Evolutionary conservation across 2,113 vertebrate species (phyloP).

Genomic region (Perccottus glenii): DNA sequence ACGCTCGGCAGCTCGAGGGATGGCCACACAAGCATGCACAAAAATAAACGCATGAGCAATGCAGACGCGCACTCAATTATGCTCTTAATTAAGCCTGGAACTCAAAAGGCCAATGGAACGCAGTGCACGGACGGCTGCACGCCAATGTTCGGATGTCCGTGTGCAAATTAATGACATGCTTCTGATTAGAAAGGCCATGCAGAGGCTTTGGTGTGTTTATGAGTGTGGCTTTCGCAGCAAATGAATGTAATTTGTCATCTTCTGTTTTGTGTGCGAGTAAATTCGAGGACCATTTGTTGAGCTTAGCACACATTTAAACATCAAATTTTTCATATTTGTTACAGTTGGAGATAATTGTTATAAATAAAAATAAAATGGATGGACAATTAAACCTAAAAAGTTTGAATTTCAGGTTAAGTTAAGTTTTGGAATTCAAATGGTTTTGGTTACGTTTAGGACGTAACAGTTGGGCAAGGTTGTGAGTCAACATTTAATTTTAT

Average conservation of each 20-base stretch:
- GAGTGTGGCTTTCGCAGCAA: conserved; percentile 29
- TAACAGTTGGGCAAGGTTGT: too few species aligned
- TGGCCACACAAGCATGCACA: conserved; percentile 15
- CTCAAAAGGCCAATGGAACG: conserved; percentile 46
- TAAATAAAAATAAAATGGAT: too few species aligned
- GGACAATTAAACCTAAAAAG: too few species aligned
- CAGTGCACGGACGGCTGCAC: background rate
- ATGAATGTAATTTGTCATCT: conserved; percentile 37
- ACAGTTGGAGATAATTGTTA: too few species aligned
- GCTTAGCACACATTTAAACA: too few species aligned
- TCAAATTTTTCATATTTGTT: too few species aligned
- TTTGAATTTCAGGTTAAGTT: too few species aligned
- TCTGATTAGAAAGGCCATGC: conserved; percentile 21
- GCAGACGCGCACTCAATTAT: conserved; percentile 62
- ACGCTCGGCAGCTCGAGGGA: conserved; percentile 24
- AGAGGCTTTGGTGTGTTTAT: conserved; percentile 9
- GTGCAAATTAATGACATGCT: conserved; percentile 36
- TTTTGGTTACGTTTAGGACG: background rate
- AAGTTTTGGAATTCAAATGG: background rate
- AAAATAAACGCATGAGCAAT: conserved; percentile 38
- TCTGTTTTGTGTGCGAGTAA: background rate
- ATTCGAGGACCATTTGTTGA: background rate
- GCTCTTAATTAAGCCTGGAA: conserved; percentile 65
- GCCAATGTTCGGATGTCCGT: conserved; percentile 5
- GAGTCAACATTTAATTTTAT: too few species aligned